Base-by-base conservation (phyloP, 2,888 invertebrate genomes). In the Linnaemya tessellans region DNA sequence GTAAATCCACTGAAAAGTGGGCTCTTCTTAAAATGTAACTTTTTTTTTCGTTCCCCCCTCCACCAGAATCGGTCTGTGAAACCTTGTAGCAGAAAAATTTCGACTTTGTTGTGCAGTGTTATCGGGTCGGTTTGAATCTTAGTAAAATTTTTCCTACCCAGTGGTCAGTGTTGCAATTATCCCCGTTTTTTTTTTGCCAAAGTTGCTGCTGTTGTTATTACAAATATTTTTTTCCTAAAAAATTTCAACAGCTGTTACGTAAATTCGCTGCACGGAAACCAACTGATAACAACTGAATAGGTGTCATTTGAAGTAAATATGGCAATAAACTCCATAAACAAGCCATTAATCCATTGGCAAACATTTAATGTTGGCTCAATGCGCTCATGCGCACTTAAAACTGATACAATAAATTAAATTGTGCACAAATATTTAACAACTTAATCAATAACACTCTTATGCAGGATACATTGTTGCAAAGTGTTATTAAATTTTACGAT, bases 381-480 rank as follows among this genome's bases (percentile, higher is more conserved):
- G 22, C 25, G 22, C 25, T 62, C 54, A 20, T 60, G 11, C 18
- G 54, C 13, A 30, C 25, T 60, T 46, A 11, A 43, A 46, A 49
- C 25, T 68, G 46, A 41, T 41, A 43, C 58, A 54, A 70, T 41
- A 15, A 15, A 73, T 65, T 20, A 68, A 68, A 62, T 58, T 71
- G 46, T 65, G 30, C 41, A 15, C 65, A 82, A 77, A 82, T 77
- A 77, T 82, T 82, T 77, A 54, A 46, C 41, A 35, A 58, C 1
- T 20, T 18, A 22, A 38, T 22, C 49, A 67, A 41, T 25, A 22
- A 65, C 10, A 30, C 30, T 30, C 30, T 2, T 30, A 43, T 71
- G 73, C 78, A 73, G 78, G 3, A 30, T 5, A 30, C 78, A 67
- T 25, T 83, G 83, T 78, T 78, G 73, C 78, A 78, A 77, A 77